phyloP scores from a whole-genome alignment of 2,113 vertebrate species.

The Cavia aperea region DNA sequence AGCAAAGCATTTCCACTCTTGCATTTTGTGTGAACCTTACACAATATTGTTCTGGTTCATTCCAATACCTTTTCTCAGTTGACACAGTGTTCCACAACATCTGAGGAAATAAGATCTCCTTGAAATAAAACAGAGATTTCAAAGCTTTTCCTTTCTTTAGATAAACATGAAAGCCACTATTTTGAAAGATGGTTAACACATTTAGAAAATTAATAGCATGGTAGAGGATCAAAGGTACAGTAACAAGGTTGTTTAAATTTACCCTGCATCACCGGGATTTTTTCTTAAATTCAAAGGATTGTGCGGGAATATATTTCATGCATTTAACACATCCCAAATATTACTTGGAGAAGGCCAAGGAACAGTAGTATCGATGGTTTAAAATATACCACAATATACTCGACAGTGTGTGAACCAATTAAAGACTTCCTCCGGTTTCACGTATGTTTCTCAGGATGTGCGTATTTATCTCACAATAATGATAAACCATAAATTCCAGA shows the following conservation, averaged over 20 bases:
- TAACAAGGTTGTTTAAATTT: neutral
- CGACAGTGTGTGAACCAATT: neutral
- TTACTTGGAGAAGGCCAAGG: neutral
- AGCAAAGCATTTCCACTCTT: neutral
- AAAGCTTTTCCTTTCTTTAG: conserved; percentile 7
- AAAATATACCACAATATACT: neutral
- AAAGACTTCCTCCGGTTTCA: neutral
- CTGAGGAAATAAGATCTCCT: neutral
- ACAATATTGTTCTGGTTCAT: conserved; percentile 8
- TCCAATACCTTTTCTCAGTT: conserved; percentile 6
- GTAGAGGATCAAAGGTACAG: neutral
- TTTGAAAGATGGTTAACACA: conserved; percentile 19
- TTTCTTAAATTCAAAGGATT: neutral
- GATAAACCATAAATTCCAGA: neutral
- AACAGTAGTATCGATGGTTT: neutral
- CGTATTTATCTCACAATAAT: neutral
- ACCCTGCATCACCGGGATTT: neutral
- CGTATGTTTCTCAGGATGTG: neutral
- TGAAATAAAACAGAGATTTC: conserved; percentile 39
- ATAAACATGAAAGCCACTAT: conserved; percentile 25
- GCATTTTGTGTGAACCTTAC: conserved; percentile 23
- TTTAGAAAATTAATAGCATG: conserved; percentile 11
- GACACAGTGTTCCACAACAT: neutral
- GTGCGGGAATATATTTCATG: neutral
- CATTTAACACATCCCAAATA: neutral